Percentiles rank a stretch among this genome's conserved stretches.
Conservation (phyloP, 2,113 vertebrate species). For the Chascanopsetta lugubris region DNA sequence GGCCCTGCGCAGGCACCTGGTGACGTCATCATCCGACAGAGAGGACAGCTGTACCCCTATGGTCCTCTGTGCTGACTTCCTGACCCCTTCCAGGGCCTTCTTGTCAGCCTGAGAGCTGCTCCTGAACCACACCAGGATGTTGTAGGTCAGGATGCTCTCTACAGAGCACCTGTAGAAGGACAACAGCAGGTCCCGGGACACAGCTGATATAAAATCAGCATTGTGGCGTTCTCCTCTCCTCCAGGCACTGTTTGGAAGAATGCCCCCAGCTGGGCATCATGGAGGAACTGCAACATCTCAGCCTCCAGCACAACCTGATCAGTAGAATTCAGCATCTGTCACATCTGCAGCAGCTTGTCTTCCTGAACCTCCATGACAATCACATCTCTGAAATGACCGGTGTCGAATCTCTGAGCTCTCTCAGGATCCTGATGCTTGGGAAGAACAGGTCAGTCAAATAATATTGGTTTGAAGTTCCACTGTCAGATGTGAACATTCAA, state of each 20-base stretch:
- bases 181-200: no score
- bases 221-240: background rate
- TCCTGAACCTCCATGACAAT: constrained; percentile 94
- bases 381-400: constrained; percentile 91
- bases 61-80: no score
- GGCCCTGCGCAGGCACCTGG: no score
- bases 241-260: constrained; percentile 85
- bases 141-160: no score
- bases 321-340: constrained; percentile 88
- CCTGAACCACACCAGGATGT: no score
- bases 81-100: no score
- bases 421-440: constrained; percentile 90
- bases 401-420: constrained; percentile 84
- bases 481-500: background rate
- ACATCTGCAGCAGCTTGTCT: constrained; percentile 87
- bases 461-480: background rate
- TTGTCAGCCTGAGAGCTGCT: no score
- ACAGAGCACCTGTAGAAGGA: no score
- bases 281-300: constrained; percentile 88
- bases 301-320: constrained; percentile 94
- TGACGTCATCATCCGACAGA: no score
- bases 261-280: constrained; percentile 87
- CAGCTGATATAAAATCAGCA: background rate
- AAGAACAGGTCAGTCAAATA: constrained; percentile 88
- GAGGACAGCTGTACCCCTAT: no score